A percentile compares a stretch with the other conserved stretches of the same genome.
Conservation (phyloP, 2,888 invertebrate species). For the Tortrix viridana region DNA sequence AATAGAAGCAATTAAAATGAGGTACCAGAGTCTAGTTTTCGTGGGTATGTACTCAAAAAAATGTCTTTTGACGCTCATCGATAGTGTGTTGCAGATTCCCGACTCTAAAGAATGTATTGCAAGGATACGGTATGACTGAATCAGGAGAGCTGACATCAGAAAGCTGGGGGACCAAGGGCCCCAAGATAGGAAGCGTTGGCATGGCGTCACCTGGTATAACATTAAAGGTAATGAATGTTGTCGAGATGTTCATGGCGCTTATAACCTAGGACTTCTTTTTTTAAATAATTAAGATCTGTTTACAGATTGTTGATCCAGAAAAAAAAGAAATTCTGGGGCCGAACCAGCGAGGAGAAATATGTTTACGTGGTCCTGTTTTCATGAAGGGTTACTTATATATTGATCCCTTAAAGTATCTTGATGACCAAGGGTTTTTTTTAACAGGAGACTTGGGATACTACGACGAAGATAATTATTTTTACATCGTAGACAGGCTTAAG, state of each 20-base stretch:
- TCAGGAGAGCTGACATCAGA: conserved; percentile 20
- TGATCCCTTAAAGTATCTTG: conserved; percentile 58
- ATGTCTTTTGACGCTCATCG: not conserved
- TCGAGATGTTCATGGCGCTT: not conserved
- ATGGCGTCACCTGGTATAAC: conserved; percentile 25
- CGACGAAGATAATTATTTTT: conserved; percentile 63
- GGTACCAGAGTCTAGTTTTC: conserved; percentile 45
- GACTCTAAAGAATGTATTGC: conserved; percentile 14
- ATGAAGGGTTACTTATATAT: conserved; percentile 69
- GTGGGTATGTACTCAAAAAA: not conserved
- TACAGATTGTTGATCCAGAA: conserved; percentile 68
- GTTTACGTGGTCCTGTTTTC: conserved; percentile 62
- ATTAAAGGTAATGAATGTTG: conserved; percentile 10
- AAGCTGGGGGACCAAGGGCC: conserved; percentile 12
- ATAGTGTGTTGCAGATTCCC: not conserved
- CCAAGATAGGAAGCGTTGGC: conserved; percentile 36
- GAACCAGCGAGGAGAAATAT: conserved; percentile 72
- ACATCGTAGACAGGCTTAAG: conserved; percentile 61
- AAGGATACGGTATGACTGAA: conserved; percentile 37
- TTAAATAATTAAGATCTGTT: conserved; percentile 2
- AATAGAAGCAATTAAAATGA: conserved; percentile 61
- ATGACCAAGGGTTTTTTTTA: conserved; percentile 62
- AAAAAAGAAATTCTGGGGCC: conserved; percentile 75
- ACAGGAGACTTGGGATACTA: conserved; percentile 70
- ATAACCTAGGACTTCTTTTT: not conserved